These are phyloP conservation scores for Ceyx margarethae DNA, from an alignment of 2,113 vertebrate genomes.

Conservation along the genomic window DNA sequence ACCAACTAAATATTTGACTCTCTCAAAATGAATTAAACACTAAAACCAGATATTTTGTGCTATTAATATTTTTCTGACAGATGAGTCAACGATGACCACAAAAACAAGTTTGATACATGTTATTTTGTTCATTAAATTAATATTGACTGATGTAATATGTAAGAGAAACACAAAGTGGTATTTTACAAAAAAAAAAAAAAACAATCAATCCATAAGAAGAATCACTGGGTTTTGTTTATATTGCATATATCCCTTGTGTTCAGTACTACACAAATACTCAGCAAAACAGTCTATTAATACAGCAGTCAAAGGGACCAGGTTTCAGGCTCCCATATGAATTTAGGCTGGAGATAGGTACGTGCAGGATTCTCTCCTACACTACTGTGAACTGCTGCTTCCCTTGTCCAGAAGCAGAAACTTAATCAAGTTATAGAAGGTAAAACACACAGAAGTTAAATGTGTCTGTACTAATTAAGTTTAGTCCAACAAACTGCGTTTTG, in stretches of 20 bases:
- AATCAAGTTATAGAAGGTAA: not conserved
- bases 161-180: not conserved
- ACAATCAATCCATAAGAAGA: not conserved
- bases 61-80: not conserved
- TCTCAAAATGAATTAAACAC: not conserved
- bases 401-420: not conserved
- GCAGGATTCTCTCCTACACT: not conserved
- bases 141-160: not conserved
- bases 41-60: not conserved
- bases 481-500: not conserved
- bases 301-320: not conserved
- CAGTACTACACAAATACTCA: not conserved
- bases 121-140: not conserved
- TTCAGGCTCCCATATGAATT: not conserved
- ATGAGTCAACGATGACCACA: not conserved
- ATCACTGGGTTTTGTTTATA: not conserved
- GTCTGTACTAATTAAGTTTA: not conserved
- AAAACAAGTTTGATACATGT: not conserved
- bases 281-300: not conserved
- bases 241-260: not conserved
- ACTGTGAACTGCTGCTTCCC: not conserved
- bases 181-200: not conserved
- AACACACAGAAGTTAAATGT: not conserved
- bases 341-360: not conserved
- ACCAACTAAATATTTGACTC: not conserved